Evolutionary conservation across 2,797 vertebrate species (phyloP), one percentile per base, ranked within the genome.

Genomic region (Sciurus carolinensis): DNA sequence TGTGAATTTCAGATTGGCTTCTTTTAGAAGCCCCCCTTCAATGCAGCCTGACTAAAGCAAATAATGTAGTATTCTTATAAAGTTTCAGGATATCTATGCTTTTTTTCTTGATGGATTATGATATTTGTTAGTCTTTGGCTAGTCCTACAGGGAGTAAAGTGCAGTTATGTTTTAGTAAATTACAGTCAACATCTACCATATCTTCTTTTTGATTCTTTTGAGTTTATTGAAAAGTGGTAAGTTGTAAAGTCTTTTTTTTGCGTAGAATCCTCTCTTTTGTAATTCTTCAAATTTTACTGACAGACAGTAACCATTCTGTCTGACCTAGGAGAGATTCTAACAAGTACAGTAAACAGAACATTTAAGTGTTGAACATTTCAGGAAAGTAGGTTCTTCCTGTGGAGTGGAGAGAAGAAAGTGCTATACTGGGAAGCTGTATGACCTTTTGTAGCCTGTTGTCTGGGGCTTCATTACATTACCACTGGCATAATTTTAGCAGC

Each of bases 181-280:
- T 47, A 36, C 0, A 52, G 28, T 88, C 36, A 88, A 0, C 62
- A 77, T 80, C 36, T 71, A 4, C 80, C 6, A 62, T 72, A 64
- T 36, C 13, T 81, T 95, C 28, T 95, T 97, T 95, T 71, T 91
- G 50, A 64, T 96, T 92, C 28, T 87, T 90, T 88, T 75, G 72
- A n/a, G 71, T n/a, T 92, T 94, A 42, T 11, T 73, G 86, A 96
- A 97, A 97, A 86, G 64, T 59, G 15, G 91, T 71, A 79, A 81
- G 33, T 94, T 91, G 12, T 86, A 86, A 95, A 94, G 71, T 88
- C 42, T 52, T 72, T 94, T 86, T 67, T 22, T 79, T 89, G n/a
- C 87, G n/a, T 90, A 86, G 54, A 90, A 86, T 89, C 83, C 33
- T 79, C 66, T 93, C 17, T 89, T 24, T 75, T n/a, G 1, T 95